phyloP scores from a whole-genome alignment of 2,113 vertebrate genomes.

The Ranitomeya imitator region DNA sequence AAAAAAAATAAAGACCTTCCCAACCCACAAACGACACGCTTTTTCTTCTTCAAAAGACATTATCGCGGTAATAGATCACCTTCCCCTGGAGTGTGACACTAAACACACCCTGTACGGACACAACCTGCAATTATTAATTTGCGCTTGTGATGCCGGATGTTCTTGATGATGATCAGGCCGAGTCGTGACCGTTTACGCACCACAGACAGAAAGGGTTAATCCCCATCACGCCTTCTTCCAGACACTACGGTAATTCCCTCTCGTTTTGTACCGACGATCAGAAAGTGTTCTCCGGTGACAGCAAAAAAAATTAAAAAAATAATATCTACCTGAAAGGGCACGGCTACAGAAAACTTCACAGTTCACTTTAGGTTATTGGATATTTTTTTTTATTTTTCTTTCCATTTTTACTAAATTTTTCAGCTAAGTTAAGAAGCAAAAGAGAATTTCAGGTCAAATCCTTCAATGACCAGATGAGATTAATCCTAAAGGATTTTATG shows the following conservation, averaged over 20 bases:
- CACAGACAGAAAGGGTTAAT: not conserved
- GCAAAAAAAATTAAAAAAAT: no score
- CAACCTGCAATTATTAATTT: slow-evolving; percentile 12
- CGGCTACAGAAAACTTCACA: no score
- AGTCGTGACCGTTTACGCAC: not conserved
- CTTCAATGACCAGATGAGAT: no score
- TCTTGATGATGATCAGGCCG: not conserved
- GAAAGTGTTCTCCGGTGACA: not conserved
- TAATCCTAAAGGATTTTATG: no score
- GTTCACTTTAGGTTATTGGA: no score
- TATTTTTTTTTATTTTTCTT: no score
- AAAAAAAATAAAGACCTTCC: not conserved
- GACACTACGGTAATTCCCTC: not conserved
- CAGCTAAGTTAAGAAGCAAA: no score
- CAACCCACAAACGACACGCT: not conserved
- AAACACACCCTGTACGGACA: not conserved
- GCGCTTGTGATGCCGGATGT: not conserved
- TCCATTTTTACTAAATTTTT: no score
- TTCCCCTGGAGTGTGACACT: not conserved
- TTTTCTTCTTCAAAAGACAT: not conserved
- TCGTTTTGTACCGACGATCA: not conserved
- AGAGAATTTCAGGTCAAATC: no score
- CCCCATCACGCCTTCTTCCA: not conserved
- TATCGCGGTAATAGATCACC: not conserved
- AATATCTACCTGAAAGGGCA: no score